Evolutionary conservation across 1,140 invertebrate species (phyloP), one percentile per base, ranked within the genome.

Genomic region (Ostrea denselamellosa): DNA sequence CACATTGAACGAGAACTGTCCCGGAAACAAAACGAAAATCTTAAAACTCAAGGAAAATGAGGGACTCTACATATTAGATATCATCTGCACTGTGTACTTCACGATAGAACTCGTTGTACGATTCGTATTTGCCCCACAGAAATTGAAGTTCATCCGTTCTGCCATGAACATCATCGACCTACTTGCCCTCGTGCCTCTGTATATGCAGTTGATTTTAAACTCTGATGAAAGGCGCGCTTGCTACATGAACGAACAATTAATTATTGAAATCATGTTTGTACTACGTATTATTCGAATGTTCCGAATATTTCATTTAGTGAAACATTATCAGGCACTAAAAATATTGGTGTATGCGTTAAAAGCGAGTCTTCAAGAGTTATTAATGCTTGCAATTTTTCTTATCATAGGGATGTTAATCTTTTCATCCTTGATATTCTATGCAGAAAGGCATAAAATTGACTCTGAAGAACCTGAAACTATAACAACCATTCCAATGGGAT

Each of bases 361-460:
- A 85, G 93, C 93, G 51, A 94, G 93, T 86, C 89, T 94, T 51
- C 93, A 94, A 65, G 94, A 95, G 87, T 88, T 95, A 44, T 86
- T 94, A 25, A 96, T 99, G 89, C 95, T 99, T 90, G 98, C 99
- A 89, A 99, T 99, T 96, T 99, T 99, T 96, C 96, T 99, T 91
- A 97, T 99, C 89, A 96, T 99, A 92, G 98, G 98, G 93, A 99
- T 99, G 95, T 98, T 99, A 87, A 98, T 99, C 94, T 99, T 99
- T 95, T 98, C 98, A 91, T 98, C 98, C 93, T 96, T 99, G 91
- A 98, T 99, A 86, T 99, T 99, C 95, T 99, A 99, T 95, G 98
- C 98, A 83, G 99, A 99, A 95, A 96, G 98, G 28, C 90, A 93
- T 81, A 90, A 93, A 62, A 65, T 83, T 5, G 12, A 28, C 22